phyloP scores from a whole-genome alignment of 2,797 vertebrate species.

The Melanitta fusca region DNA sequence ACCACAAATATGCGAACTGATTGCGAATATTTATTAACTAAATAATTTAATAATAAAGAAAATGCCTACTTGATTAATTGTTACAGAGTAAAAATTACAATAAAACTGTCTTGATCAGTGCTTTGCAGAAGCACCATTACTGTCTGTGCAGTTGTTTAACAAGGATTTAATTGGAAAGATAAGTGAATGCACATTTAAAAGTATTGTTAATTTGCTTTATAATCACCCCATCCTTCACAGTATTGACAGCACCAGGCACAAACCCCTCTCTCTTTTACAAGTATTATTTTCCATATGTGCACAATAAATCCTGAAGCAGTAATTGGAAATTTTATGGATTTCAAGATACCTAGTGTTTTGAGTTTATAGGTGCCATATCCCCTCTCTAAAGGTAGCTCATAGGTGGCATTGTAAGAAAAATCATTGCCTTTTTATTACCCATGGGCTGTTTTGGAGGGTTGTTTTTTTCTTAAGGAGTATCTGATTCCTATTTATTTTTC shows the following conservation, averaged over 20 bases:
- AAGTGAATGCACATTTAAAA: slow-evolving; percentile 91
- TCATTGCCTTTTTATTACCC: neutral
- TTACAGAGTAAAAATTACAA: slow-evolving; percentile 88
- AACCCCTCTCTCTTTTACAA: slow-evolving; percentile 86
- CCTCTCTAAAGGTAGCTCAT: slow-evolving; percentile 67
- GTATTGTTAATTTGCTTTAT: slow-evolving; percentile 91
- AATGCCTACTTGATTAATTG: slow-evolving; percentile 88
- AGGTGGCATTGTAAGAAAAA: slow-evolving; percentile 53
- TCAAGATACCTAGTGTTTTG: slow-evolving; percentile 76
- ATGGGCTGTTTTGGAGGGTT: neutral
- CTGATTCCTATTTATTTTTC: slow-evolving; percentile 23
- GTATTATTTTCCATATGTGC: slow-evolving; percentile 90
- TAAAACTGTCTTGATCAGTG: slow-evolving; percentile 89
- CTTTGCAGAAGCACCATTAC: slow-evolving; percentile 87
- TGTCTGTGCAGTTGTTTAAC: slow-evolving; percentile 89
- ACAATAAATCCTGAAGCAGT: slow-evolving; percentile 85
- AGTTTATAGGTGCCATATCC: slow-evolving; percentile 74
- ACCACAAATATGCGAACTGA: slow-evolving; percentile 77
- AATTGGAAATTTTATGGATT: slow-evolving; percentile 88
- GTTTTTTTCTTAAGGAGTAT: neutral
- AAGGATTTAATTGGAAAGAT: slow-evolving; percentile 92
- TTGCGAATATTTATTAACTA: slow-evolving; percentile 85
- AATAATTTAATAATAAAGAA: slow-evolving; percentile 89
- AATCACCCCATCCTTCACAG: slow-evolving; percentile 89
- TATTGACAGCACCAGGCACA: slow-evolving; percentile 88